Conservation (phyloP, 2,888 invertebrate genomes). For the Onthophagus sagittarius region DNA sequence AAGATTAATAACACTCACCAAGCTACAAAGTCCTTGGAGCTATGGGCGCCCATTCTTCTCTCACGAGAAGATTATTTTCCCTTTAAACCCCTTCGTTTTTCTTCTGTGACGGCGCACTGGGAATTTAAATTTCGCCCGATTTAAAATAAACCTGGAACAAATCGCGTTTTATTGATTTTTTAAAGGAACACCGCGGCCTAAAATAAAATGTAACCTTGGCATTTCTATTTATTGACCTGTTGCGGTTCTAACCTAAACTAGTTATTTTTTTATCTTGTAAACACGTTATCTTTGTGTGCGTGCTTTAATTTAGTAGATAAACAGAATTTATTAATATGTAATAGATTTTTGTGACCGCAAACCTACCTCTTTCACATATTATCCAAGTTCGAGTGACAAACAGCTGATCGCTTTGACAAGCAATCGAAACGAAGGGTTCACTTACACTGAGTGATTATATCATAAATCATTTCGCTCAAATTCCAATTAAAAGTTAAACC, state of each 20-base stretch:
- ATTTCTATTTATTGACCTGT: conserved; percentile 4
- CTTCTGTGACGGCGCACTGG: neutral
- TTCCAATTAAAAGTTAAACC: too few species aligned
- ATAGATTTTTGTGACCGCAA: neutral
- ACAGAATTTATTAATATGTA: neutral
- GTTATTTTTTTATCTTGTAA: neutral
- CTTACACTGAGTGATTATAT: too few species aligned
- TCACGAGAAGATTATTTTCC: neutral
- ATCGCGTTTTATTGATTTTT: conserved; percentile 3
- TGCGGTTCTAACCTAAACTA: neutral
- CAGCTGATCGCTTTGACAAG: neutral
- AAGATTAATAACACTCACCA: neutral
- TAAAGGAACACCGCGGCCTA: neutral
- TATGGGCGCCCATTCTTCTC: neutral
- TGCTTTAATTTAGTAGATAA: neutral
- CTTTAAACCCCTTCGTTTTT: neutral
- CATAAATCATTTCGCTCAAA: too few species aligned
- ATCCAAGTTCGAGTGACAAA: neutral
- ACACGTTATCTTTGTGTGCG: neutral
- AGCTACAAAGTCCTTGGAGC: neutral
- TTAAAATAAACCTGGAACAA: neutral
- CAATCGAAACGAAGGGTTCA: neutral
- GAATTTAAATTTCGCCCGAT: neutral
- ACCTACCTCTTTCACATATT: neutral
- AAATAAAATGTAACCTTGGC: conserved; percentile 10